These are phyloP conservation scores for Otolemur crassicaudatus DNA, from an alignment of 2,797 vertebrate genomes.

Conservation along the genomic window DNA sequence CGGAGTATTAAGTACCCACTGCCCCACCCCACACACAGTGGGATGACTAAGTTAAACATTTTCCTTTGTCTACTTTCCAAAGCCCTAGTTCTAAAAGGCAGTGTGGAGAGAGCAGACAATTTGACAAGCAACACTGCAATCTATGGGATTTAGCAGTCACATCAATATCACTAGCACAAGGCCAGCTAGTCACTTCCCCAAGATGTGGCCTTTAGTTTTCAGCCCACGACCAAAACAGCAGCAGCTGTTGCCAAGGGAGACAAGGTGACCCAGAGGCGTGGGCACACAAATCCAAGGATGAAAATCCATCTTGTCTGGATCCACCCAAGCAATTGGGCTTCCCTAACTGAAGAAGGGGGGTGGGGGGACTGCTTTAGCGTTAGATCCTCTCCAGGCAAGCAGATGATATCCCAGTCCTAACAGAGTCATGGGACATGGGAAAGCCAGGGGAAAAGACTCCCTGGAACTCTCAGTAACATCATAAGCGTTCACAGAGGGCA, in stretches of 20 bases:
- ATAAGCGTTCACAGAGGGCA: not conserved
- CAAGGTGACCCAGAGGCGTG: slow-evolving; percentile 69
- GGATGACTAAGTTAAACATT: slow-evolving; percentile 18
- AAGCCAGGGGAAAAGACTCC: not conserved
- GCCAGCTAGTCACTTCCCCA: slow-evolving; percentile 47
- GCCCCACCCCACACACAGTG: not conserved
- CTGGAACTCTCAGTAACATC: not conserved
- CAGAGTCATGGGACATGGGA: not conserved
- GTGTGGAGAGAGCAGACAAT: not conserved
- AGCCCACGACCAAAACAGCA: slow-evolving; percentile 69
- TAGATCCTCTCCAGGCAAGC: not conserved
- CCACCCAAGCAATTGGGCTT: slow-evolving; percentile 48
- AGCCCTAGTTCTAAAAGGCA: not conserved
- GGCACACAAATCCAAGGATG: slow-evolving; percentile 65
- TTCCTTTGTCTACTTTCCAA: slow-evolving; percentile 45
- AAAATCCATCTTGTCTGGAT: slow-evolving; percentile 68
- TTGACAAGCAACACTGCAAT: not conserved
- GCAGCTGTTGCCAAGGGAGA: slow-evolving; percentile 67
- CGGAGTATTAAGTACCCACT: not conserved
- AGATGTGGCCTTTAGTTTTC: slow-evolving; percentile 63
- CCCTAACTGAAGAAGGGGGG: not conserved
- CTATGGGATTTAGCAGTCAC: not conserved
- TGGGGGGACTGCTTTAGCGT: not conserved
- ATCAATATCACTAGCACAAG: not conserved
- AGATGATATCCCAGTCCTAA: not conserved